Evolutionary conservation across 2,888 invertebrate genomes (phyloP).

Genomic region (Metopia argyrocephala): DNA sequence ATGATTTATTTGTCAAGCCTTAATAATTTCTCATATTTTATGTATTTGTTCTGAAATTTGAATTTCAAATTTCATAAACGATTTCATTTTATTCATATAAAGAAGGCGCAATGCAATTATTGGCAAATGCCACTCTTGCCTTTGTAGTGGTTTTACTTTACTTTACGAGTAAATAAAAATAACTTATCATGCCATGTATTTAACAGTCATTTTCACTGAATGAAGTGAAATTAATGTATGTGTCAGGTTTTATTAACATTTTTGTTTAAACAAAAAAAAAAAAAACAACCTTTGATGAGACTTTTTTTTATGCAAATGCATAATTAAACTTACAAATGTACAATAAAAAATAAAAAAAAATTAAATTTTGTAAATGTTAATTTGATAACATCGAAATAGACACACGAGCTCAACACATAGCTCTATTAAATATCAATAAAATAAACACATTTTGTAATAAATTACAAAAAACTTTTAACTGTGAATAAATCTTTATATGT

Average conservation of each 20-base stretch:
- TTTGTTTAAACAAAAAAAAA: background rate
- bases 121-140: too few relatives aligned
- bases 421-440: background rate
- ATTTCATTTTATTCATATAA: constrained; percentile 6
- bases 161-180: too few relatives aligned
- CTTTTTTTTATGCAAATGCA: constrained; percentile 52
- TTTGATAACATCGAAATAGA: background rate
- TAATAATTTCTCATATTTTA: too few relatives aligned
- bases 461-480: constrained; percentile 1
- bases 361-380: constrained; percentile 27
- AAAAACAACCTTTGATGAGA: background rate
- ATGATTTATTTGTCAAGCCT: too few relatives aligned
- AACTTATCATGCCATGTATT: background rate
- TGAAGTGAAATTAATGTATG: constrained; percentile 49
- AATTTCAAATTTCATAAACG: background rate
- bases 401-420: too few relatives aligned
- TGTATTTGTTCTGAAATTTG: background rate
- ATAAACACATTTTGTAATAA: constrained; percentile 13
- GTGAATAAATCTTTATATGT: constrained; percentile 10
- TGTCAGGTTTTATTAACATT: constrained; percentile 24
- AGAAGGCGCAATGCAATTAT: background rate
- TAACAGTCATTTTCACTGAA: constrained; percentile 26
- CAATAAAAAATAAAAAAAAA: constrained; percentile 16
- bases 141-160: too few relatives aligned
- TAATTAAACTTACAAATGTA: constrained; percentile 34